Percentiles rank a stretch among this genome's conserved stretches.
These are phyloP conservation scores for Mustela nigripes DNA, from an alignment of 2,113 vertebrate genomes.

Conservation along the genomic window DNA sequence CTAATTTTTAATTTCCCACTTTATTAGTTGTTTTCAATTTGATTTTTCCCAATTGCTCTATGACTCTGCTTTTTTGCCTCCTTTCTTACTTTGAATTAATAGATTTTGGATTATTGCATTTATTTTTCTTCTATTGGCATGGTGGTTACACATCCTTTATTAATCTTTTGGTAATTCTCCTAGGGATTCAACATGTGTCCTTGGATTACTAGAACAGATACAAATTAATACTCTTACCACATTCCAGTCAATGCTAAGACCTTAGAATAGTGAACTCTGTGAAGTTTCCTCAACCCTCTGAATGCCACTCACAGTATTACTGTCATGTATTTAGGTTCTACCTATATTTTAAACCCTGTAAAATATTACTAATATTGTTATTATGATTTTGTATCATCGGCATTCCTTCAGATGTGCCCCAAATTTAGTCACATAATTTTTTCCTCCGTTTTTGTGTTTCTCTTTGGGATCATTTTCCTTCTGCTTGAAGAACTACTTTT, in stretches of 20 bases:
- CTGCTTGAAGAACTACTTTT: not conserved
- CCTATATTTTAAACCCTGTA: not conserved
- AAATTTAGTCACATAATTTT: not conserved
- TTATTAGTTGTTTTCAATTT: conserved; percentile 17
- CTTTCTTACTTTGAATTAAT: not conserved
- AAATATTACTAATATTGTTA: not conserved
- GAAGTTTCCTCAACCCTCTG: not conserved
- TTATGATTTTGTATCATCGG: not conserved
- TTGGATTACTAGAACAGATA: conserved; percentile 5
- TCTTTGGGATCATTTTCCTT: not conserved
- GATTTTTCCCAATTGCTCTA: not conserved
- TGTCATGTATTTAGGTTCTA: not conserved
- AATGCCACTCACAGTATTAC: not conserved
- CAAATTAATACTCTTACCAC: not conserved
- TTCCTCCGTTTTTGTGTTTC: not conserved
- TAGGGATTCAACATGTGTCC: not conserved
- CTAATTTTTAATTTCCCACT: not conserved
- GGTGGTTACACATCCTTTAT: not conserved
- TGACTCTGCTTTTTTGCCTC: not conserved
- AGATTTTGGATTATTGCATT: not conserved
- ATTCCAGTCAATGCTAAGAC: not conserved
- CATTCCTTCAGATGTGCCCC: not conserved
- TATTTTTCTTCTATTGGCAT: not conserved
- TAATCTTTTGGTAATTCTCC: not conserved
- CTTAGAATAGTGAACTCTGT: not conserved